Conservation (phyloP, 2,797 vertebrate species). For the Arnoldichthys spilopterus region DNA sequence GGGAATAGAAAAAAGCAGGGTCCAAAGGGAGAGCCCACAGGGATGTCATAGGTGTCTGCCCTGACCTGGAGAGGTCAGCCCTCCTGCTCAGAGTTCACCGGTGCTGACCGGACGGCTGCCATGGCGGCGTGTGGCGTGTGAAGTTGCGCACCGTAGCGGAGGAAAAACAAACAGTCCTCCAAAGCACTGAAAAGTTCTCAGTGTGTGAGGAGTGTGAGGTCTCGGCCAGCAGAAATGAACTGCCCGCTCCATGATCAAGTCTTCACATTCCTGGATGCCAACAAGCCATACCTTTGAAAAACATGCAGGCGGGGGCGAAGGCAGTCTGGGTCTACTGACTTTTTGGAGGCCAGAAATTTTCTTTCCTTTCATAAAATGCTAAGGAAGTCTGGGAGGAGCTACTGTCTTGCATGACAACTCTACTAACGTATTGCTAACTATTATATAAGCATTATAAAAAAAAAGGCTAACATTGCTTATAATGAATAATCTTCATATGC, state of each 20-base stretch:
- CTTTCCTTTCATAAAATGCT: background rate
- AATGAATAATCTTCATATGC: background rate
- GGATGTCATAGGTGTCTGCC: conserved; percentile 50
- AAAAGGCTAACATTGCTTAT: background rate
- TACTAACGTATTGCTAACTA: no score
- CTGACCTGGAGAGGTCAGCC: conserved; percentile 60
- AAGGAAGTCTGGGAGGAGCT: background rate
- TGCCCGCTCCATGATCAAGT: conserved; percentile 67
- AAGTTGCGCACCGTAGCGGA: conserved; percentile 71
- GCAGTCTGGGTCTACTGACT: conserved; percentile 8
- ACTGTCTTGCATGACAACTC: background rate
- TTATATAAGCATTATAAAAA: background rate
- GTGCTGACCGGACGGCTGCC: conserved; percentile 66
- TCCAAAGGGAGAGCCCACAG: conserved; percentile 26
- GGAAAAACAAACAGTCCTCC: conserved; percentile 77
- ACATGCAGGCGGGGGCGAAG: conserved; percentile 49
- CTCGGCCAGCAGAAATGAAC: conserved; percentile 70
- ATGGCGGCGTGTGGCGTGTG: conserved; percentile 70
- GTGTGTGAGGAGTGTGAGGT: conserved; percentile 72
- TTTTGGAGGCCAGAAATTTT: conserved; percentile 8
- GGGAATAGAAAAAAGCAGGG: background rate
- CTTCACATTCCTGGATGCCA: conserved; percentile 72
- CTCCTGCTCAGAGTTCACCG: conserved; percentile 66
- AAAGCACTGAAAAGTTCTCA: conserved; percentile 73
- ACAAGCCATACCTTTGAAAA: conserved; percentile 70